phyloP scores from a whole-genome alignment of 2,797 vertebrate species.

The Argya squamiceps region DNA sequence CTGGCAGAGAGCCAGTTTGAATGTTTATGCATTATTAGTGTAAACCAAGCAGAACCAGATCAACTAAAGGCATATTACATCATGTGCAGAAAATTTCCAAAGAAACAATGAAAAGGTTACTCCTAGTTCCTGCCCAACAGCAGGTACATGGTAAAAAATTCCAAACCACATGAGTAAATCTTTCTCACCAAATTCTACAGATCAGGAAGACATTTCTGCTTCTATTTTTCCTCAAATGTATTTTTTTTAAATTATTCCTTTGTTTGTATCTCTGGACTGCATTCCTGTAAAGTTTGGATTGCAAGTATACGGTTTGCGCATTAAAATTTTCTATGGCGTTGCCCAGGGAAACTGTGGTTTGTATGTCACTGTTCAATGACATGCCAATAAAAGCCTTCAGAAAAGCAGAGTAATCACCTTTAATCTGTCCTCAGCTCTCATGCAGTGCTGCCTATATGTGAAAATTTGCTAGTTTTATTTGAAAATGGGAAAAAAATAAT shows the following conservation, averaged over 20 bases:
- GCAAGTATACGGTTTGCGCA: not conserved
- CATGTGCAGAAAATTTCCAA: not conserved
- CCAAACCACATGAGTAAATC: not conserved
- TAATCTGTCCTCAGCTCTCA: not conserved
- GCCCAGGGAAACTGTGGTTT: not conserved
- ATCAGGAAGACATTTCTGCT: not conserved
- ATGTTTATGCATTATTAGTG: not conserved
- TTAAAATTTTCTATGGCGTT: not conserved
- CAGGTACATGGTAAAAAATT: slow-evolving; percentile 4
- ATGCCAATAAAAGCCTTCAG: not conserved
- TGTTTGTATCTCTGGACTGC: not conserved
- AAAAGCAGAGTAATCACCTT: not conserved
- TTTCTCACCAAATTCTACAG: not conserved
- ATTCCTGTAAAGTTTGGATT: not conserved
- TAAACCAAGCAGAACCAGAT: not conserved
- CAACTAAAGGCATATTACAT: not conserved
- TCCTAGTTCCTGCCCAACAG: not conserved
- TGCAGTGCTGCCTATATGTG: not conserved
- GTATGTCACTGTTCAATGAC: not conserved
- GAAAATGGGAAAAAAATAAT: not conserved
- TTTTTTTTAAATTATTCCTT: not conserved
- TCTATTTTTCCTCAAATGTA: not conserved
- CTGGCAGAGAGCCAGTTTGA: not conserved
- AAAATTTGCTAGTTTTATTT: not conserved
- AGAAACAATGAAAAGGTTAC: not conserved